These are phyloP conservation scores for Anguilla japonica DNA, from an alignment of 2,113 vertebrate species.

Conservation along the genomic window DNA sequence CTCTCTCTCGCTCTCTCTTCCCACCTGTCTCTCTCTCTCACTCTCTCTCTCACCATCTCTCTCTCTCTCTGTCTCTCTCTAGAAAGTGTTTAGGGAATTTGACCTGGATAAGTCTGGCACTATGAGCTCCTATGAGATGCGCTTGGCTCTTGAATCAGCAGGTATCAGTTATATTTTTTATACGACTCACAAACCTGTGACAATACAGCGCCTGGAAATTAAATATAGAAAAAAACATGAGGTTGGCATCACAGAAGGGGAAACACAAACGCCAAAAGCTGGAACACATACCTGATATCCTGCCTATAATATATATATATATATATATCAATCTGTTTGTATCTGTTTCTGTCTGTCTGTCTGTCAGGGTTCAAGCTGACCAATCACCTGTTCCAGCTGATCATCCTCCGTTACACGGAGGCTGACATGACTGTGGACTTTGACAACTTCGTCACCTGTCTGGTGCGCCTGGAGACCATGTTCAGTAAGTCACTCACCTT, in stretches of 20 bases:
- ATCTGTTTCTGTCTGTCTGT: neutral
- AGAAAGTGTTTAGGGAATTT: slow-evolving; percentile 85
- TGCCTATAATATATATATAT: no score
- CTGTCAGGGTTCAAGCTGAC: slow-evolving; percentile 79
- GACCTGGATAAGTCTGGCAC: slow-evolving; percentile 91
- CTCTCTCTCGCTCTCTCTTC: no score
- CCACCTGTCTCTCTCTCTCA: no score
- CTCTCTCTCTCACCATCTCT: neutral
- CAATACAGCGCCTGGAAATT: no score
- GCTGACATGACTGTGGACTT: slow-evolving; percentile 84
- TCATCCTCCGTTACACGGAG: slow-evolving; percentile 89
- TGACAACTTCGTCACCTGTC: slow-evolving; percentile 89
- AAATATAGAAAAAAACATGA: no score
- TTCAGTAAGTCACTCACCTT: slow-evolving; percentile 77
- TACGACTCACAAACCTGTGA: no score
- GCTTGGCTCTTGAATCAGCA: slow-evolving; percentile 86
- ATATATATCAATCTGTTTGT: no score
- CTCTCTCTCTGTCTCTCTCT: slow-evolving; percentile 7
- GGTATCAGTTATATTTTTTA: slow-evolving; percentile 58
- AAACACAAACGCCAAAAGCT: neutral
- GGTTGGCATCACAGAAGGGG: no score
- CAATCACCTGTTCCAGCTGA: slow-evolving; percentile 85
- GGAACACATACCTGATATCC: neutral
- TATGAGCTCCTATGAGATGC: slow-evolving; percentile 92
- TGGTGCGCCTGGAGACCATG: slow-evolving; percentile 92